Evolutionary conservation across 1,140 invertebrate genomes (phyloP).

Genomic region (Cherax destructor): DNA sequence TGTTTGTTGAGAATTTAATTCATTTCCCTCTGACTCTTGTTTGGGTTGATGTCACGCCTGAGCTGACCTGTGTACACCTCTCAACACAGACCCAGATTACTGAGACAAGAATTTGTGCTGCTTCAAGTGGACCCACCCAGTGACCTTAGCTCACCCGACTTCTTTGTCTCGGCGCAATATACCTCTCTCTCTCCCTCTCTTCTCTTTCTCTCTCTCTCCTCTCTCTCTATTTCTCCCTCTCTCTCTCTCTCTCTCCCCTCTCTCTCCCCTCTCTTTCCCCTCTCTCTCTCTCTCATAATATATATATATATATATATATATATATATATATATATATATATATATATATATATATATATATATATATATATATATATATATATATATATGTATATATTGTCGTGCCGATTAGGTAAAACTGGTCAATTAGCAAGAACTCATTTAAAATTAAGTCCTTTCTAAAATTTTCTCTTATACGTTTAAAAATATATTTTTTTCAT

Average conservation of each 20-base stretch:
- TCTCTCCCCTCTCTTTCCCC: not conserved
- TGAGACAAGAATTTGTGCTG: too few species aligned
- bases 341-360: slow-evolving; percentile 9
- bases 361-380: not conserved
- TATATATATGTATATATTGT: too few species aligned
- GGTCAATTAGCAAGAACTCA: too few species aligned
- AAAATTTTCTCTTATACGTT: too few species aligned
- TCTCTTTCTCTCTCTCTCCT: not conserved
- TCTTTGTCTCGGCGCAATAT: not conserved
- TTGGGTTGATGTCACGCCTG: too few species aligned
- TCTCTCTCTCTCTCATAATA: slow-evolving; percentile 1
- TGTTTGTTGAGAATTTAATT: too few species aligned
- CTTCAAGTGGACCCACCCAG: not conserved
- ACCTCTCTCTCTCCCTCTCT: not conserved
- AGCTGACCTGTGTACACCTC: too few species aligned
- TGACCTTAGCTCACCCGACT: not conserved
- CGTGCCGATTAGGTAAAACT: too few species aligned
- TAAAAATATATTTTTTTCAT: too few species aligned
- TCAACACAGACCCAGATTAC: too few species aligned
- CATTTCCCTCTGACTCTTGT: too few species aligned
- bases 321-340: slow-evolving; percentile 12
- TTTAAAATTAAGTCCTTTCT: too few species aligned
- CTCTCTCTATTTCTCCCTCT: not conserved
- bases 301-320: not conserved
- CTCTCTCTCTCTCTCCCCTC: not conserved